Percentiles rank a stretch among this genome's conserved stretches.
Evolutionary conservation across 1,140 invertebrate genomes (phyloP).

Genomic region (Lucilia cuprina): DNA sequence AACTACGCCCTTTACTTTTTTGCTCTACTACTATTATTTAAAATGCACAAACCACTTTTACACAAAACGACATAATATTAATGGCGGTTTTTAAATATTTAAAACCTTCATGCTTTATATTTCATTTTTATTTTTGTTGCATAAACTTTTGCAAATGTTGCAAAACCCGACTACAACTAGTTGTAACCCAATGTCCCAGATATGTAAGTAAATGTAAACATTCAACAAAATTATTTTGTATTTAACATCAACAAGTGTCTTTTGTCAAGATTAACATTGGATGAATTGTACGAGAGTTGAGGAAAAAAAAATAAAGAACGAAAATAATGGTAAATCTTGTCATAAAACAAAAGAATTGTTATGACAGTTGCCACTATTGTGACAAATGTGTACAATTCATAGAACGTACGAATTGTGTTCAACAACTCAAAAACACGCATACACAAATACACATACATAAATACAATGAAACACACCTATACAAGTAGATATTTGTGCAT

Average conservation of each 20-base stretch:
- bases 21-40: neutral
- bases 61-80: neutral
- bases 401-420: neutral
- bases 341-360: conserved; percentile 11
- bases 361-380: conserved; percentile 6
- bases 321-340: conserved; percentile 12
- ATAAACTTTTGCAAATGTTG: neutral
- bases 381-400: conserved; percentile 10
- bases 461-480: neutral
- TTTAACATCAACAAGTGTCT: conserved; percentile 17
- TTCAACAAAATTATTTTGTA: neutral
- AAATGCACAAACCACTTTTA: neutral
- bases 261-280: neutral
- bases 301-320: no score
- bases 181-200: conserved; percentile 1
- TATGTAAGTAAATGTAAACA: neutral
- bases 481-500: neutral
- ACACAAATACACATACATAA: neutral
- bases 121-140: neutral
- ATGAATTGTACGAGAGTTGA: neutral
- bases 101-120: neutral
- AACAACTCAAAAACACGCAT: neutral
- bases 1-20: no score
- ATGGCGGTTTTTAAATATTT: neutral
- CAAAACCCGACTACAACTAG: neutral